phyloP scores from a whole-genome alignment of 2,888 invertebrate genomes.

The Coenonympha glycerion region DNA sequence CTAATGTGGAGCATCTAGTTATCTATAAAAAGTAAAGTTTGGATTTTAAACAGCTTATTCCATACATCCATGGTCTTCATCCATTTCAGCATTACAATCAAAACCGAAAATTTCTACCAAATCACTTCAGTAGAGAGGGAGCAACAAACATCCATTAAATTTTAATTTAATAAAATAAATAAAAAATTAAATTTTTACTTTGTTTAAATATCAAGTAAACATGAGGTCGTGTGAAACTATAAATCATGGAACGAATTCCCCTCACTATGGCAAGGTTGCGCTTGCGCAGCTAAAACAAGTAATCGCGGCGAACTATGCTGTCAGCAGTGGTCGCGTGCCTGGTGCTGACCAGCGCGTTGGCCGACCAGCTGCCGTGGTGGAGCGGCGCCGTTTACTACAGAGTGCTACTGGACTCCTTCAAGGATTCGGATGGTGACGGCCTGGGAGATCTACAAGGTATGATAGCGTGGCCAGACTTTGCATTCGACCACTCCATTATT shows the following conservation, averaged over 20 bases:
- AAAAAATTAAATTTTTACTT: too few relatives aligned
- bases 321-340: slow-evolving; percentile 37
- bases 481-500: background rate
- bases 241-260: background rate
- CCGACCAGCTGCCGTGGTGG: slow-evolving; percentile 79
- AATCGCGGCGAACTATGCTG: slow-evolving; percentile 39
- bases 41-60: too few relatives aligned
- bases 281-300: background rate
- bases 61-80: too few relatives aligned
- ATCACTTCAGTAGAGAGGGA: background rate
- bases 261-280: slow-evolving; percentile 13
- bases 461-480: background rate
- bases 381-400: slow-evolving; percentile 86
- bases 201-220: too few relatives aligned
- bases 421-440: slow-evolving; percentile 88
- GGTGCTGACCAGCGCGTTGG: slow-evolving; percentile 9
- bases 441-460: slow-evolving; percentile 88
- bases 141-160: background rate
- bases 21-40: too few relatives aligned
- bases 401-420: slow-evolving; percentile 87
- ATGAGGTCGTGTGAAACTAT: too few relatives aligned
- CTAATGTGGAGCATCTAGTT: too few relatives aligned
- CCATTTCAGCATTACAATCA: too few relatives aligned
- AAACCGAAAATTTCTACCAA: background rate
- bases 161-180: too few relatives aligned